phyloP scores from a whole-genome alignment of 2,797 vertebrate genomes.

The Xiphorhynchus erythropygius region DNA sequence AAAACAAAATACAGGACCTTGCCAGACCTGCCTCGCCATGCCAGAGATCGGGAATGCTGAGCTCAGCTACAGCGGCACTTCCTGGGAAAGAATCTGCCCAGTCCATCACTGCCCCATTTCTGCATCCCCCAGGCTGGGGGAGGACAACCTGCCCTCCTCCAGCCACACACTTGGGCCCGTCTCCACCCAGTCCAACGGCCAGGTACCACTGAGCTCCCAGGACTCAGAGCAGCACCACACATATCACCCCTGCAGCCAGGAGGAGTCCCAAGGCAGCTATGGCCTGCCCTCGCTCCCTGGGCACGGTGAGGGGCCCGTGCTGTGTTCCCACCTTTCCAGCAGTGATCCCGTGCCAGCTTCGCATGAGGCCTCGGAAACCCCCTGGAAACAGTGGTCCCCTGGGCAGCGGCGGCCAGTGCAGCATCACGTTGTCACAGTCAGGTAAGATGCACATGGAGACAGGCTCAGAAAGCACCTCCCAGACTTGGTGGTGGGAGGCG shows the following conservation, averaged over 20 bases:
- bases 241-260: conserved; percentile 62
- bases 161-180: conserved; percentile 46
- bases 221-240: conserved; percentile 56
- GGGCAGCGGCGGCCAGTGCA: conserved; percentile 80
- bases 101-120: conserved; percentile 76
- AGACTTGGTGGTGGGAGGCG: background rate
- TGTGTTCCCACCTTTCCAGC: conserved; percentile 76
- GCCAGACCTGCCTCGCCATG: conserved; percentile 65
- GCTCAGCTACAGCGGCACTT: conserved; percentile 60
- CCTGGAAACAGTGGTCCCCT: conserved; percentile 85
- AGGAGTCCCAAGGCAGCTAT: conserved; percentile 66
- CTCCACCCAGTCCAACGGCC: conserved; percentile 71
- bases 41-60: conserved; percentile 54
- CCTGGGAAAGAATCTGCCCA: conserved; percentile 73
- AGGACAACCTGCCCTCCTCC: conserved; percentile 60
- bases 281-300: conserved; percentile 66
- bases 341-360: conserved; percentile 72
- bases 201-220: conserved; percentile 61
- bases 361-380: conserved; percentile 68
- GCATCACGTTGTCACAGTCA: conserved; percentile 87
- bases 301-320: conserved; percentile 56
- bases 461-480: rapidly evolving
- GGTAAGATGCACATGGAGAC: conserved; percentile 69
- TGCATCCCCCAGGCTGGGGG: conserved; percentile 53
- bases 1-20: conserved; percentile 53